Evolutionary conservation across 2,113 vertebrate genomes (phyloP), one percentile per base, ranked within the genome.

Genomic region (Indicator maculatus): DNA sequence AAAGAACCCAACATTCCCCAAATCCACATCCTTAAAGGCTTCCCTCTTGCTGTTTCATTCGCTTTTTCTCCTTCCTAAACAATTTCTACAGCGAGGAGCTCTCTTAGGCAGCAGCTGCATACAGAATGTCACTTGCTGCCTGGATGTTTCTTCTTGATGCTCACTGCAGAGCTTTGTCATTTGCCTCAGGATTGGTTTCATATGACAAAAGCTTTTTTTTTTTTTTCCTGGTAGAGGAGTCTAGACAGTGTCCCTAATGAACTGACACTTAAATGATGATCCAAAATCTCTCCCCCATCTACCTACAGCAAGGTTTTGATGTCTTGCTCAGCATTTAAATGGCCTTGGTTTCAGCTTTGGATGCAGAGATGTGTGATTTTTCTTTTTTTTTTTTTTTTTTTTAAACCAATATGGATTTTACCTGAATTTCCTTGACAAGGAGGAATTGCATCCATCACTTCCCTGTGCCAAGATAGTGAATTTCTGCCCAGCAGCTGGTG

Each of bases 181-280:
- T 93, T 94, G 95, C 87, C 88, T 93, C 56, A 1, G 24, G 63
- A 84, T 86, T 91, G 93, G 88, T 87, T 92, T 92, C 92, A 94
- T 91, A 94, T 86, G 93, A 96, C 88, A 94, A 58, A 90, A 96
- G 83, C 56, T 5, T 67, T 77, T 38, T 39, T 59, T 59, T 65
- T 33, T 61, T 59, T 59, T 65, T 33, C 58, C 13, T 52, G 50
- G 21, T 52, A 33, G 28, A 83, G 69, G 56, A 90, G 95, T 95
- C 95, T 93, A 95, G 96, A 94, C 90, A 36, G 53, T 61, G 75
- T 96, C 89, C 83, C 56, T 11, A 76, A 96, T 79, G 94, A 83
- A 36, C 63, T n/a, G 75, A 74, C 18, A 4, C 89, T 86, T 82
- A 85, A 83, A 83, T 65, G 38, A 60, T 69, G 26, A 53, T 86